phyloP scores from a whole-genome alignment of 1,140 invertebrate species.

The Choristoneura fumiferana region DNA sequence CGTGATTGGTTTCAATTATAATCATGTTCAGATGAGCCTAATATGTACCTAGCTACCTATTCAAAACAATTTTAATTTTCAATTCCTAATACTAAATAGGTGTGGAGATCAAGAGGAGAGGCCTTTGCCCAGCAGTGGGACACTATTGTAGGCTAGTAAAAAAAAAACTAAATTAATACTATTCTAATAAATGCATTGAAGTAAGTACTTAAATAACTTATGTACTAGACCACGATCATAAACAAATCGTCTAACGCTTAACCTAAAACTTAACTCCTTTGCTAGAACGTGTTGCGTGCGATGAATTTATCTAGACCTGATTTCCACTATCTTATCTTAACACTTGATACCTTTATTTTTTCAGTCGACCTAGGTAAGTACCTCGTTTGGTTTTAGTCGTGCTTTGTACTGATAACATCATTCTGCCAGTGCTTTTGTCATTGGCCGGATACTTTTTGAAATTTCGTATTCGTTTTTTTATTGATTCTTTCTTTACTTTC shows the following conservation, averaged over 20 bases:
- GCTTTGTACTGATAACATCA: constrained; percentile 24
- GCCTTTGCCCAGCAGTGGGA: too few relatives aligned
- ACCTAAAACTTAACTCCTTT: constrained; percentile 21
- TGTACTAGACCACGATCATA: too few relatives aligned
- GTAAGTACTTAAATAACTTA: too few relatives aligned
- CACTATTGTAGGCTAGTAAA: too few relatives aligned
- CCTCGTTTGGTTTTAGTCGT: constrained; percentile 36
- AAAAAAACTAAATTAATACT: too few relatives aligned
- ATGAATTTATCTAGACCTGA: constrained; percentile 75
- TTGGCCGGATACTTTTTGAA: background rate
- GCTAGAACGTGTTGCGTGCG: constrained; percentile 47
- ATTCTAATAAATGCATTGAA: too few relatives aligned
- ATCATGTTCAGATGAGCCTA: too few relatives aligned
- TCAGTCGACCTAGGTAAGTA: constrained; percentile 41
- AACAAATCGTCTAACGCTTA: background rate
- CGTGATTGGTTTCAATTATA: too few relatives aligned
- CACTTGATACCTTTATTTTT: constrained; percentile 64
- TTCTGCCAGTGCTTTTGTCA: constrained; percentile 2
- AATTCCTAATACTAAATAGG: too few relatives aligned
- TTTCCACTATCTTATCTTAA: constrained; percentile 72
- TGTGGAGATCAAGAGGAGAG: too few relatives aligned
- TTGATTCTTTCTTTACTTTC: background rate
- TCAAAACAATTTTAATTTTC: too few relatives aligned
- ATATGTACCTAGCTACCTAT: too few relatives aligned
- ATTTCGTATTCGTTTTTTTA: background rate